Conservation (phyloP, 2,888 invertebrate species). For the Eilema sororculum region DNA sequence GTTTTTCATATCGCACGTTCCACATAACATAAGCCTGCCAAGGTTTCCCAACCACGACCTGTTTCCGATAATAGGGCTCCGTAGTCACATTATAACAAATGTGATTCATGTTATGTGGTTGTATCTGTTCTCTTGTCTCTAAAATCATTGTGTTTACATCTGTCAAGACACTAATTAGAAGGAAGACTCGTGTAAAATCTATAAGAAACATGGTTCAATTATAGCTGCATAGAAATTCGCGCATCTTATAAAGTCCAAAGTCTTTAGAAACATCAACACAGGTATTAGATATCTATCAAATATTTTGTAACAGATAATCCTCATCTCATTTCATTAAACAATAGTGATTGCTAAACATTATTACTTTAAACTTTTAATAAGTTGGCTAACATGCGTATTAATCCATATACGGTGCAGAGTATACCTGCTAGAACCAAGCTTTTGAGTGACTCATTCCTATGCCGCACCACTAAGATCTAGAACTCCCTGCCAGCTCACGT, state of each 20-base stretch:
- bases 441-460: too few relatives aligned
- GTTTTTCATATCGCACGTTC: not conserved
- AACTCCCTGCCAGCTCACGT: too few relatives aligned
- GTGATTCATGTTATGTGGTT: not conserved
- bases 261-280: conserved; percentile 3
- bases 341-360: not conserved
- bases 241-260: not conserved
- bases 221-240: not conserved
- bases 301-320: conserved; percentile 14
- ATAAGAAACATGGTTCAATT: conserved; percentile 3
- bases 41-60: not conserved
- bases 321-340: conserved; percentile 6
- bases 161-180: not conserved
- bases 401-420: too few relatives aligned
- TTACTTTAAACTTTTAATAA: too few relatives aligned
- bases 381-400: too few relatives aligned
- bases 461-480: too few relatives aligned
- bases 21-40: conserved; percentile 17
- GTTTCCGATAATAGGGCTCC: conserved; percentile 6
- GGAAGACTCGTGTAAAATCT: not conserved
- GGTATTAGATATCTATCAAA: conserved; percentile 6
- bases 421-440: too few relatives aligned
- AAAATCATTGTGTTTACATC: not conserved
- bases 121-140: not conserved
- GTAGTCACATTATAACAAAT: conserved; percentile 7